Evolutionary conservation across 2,888 invertebrate genomes (phyloP), one percentile per base, ranked within the genome.

Genomic region (Willowsia nigromaculata): DNA sequence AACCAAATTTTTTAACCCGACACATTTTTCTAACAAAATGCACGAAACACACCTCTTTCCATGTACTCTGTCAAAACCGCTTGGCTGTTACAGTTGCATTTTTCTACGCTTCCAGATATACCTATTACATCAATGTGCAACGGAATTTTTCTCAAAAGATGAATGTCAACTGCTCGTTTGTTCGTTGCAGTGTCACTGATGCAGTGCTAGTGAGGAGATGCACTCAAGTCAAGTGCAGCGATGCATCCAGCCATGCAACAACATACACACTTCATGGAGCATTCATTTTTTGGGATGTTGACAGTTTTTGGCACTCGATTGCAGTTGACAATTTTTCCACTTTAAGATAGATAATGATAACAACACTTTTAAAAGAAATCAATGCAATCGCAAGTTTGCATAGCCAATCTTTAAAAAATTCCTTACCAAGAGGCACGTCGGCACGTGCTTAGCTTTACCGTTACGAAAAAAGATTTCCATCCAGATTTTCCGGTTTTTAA

Each of bases 111-210:
- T 68, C 2, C 11, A 22, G 37, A 9, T 37, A 37, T n/a, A 22
- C 40, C n/a, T 22, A 68, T 37, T 33, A 37, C 37, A 68, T 18
- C n/a, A 40, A 30, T 15, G 65, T 33, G 65, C 65, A 33, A 68
- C 18, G 33, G 4, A 11, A 9, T 68, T 68, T 68, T 40, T 40
- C 22, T 18, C n/a, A n/a, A n/a, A n/a, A n/a, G n/a, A n/a, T n/a
- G 65, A 47, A 65, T 82, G 82, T 82, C 82, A 82, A 82, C 82
- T 65, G 65, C 65, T 82, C 65, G 47, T 68, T 65, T 82, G 82
- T 82, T 82, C 40, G 37, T 40, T 81, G 81, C 81, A 81, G 53
- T 62, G 81, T 81, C 59, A 37, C 37, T 22, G 37, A n/a, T 68
- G 68, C 68, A 59, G 9, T 3, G 68, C 9, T 37, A 37, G 37